Evolutionary conservation across 2,888 invertebrate species (phyloP).

Genomic region (Rhopalosiphum nymphaeae): DNA sequence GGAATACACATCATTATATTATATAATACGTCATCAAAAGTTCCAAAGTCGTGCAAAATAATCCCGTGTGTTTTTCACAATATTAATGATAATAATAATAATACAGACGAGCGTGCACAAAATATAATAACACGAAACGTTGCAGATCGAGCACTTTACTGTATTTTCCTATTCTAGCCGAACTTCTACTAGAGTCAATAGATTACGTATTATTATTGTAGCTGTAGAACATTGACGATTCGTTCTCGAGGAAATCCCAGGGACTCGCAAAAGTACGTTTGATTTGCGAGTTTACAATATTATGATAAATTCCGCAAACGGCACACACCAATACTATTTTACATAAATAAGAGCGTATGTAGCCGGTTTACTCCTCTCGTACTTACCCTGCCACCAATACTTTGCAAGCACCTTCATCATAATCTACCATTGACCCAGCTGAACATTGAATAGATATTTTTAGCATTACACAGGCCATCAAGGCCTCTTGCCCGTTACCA

Average conservation of each 20-base stretch:
- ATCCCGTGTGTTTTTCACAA: neutral
- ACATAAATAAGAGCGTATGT: neutral
- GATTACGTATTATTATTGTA: neutral
- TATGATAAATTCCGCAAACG: neutral
- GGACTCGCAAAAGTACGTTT: neutral
- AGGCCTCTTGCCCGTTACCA: neutral
- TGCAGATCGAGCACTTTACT: neutral
- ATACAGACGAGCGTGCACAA: neutral
- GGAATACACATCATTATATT: neutral
- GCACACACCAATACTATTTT: neutral
- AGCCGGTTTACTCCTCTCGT: neutral
- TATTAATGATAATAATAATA: neutral
- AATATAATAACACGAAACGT: neutral
- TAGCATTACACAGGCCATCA: neutral
- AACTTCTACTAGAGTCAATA: neutral
- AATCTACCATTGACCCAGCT: neutral
- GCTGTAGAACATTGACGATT: neutral
- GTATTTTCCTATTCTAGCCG: neutral
- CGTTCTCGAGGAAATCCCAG: neutral
- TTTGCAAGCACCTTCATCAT: neutral
- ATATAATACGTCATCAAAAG: neutral
- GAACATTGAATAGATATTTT: neutral
- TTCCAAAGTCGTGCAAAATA: neutral
- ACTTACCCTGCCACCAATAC: rapidly evolving
- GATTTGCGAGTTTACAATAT: neutral